Base-by-base conservation (phyloP, 2,797 vertebrate species). In the Aplochiton taeniatus region DNA sequence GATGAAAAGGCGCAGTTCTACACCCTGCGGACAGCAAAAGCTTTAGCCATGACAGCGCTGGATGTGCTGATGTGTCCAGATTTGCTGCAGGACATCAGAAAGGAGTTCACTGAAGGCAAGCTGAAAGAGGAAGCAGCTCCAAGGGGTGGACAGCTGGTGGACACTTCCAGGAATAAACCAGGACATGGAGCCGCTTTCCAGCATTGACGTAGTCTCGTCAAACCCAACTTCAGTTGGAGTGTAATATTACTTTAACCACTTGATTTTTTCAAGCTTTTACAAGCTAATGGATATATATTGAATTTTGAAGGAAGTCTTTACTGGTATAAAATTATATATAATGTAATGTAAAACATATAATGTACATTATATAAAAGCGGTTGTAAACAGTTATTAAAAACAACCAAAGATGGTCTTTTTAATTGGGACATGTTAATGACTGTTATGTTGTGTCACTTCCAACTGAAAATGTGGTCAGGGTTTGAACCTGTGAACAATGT, bases 31-130 rank as follows among this genome's bases (percentile, higher is more conserved):
- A 85, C 91, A 0, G 93, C 93, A 14, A 96, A 96, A 84, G 92
- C 93, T 66, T 81, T 96, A 83, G 91, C 92, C 11, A 94, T 95
- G 94, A 95, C 94, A 4, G 94, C 94, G 0, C 64, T 96, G 84
- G 95, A 95, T 73, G 84, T 95, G 43, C 83, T 95, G 75, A 93
- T 94, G 84, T 83, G 88, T 56, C 94, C 93, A 13, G 88, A 89
- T 53, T 79, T 94, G 53, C 74, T 95, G 20, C 83, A 92, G 75
- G 86, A 70, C 66, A 70, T 94, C 70, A 91, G 79, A 76, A 77
- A 92, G 65, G 94, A 95, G 73, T 95, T 94, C n/a, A 88, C 75
- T 45, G 74, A 86, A 63, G 69, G 70, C 65, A 93, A 88, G 62
- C 83, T 88, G 67, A 88, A 85, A 75, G 91, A 95, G 70, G 89